Evolutionary conservation across 2,888 invertebrate genomes (phyloP).

Genomic region (Strigamia transsilvanica): DNA sequence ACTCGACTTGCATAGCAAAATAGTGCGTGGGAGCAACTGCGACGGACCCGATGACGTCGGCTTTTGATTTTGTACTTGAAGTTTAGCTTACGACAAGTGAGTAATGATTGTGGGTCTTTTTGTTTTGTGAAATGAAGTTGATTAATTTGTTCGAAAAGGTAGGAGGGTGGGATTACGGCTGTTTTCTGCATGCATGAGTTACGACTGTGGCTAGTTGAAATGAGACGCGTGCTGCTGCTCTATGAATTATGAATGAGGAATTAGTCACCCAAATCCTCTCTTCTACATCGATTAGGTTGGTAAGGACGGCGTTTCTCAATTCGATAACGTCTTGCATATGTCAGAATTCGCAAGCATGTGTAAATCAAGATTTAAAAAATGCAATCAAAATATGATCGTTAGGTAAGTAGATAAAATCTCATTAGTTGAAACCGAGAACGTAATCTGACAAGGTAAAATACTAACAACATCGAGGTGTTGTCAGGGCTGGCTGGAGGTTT

Average conservation of each 20-base stretch:
- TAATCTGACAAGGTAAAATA: too few species aligned
- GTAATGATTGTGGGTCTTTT: neutral
- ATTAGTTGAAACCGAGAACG: too few species aligned
- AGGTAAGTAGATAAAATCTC: too few species aligned
- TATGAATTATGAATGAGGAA: slow-evolving; percentile 30
- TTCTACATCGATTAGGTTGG: slow-evolving; percentile 26
- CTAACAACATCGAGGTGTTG: too few species aligned
- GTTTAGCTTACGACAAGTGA: neutral
- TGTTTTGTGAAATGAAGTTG: slow-evolving; percentile 18
- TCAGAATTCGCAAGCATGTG: slow-evolving; percentile 30
- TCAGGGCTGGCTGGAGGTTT: too few species aligned
- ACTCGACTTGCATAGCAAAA: neutral
- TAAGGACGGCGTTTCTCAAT: slow-evolving; percentile 20
- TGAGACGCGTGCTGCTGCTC: slow-evolving; percentile 26
- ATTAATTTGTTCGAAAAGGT: slow-evolving; percentile 16
- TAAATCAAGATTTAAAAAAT: slow-evolving; percentile 17
- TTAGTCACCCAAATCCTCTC: slow-evolving; percentile 30
- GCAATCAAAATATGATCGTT: neutral
- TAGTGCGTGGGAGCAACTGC: neutral
- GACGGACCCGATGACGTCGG: slow-evolving; percentile 24
- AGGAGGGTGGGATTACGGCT: slow-evolving; percentile 18
- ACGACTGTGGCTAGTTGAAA: slow-evolving; percentile 18
- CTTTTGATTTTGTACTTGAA: neutral
- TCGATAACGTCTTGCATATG: slow-evolving; percentile 26
- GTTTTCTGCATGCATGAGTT: slow-evolving; percentile 30